A percentile compares a stretch with the other conserved stretches of the same genome.
These are phyloP conservation scores for honey bee (Apis mellifera) DNA, from an alignment of 1,140 invertebrate species.

Conservation along the genomic window Amel_HAv3.1 CM009945.2:4008501-4009000, in stretches of 20 bases:
- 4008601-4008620: no score
- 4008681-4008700: no score
- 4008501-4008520: no score
- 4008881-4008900: conserved; percentile 30
- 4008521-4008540: not conserved
- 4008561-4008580: no score
- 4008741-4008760: not conserved
- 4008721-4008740: no score
- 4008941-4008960: conserved; percentile 44
- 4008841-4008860: conserved; percentile 33
- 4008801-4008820: not conserved
- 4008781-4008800: no score
- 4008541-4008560: no score
- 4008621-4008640: no score
- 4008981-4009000: not conserved
- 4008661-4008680: no score
- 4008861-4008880: conserved; percentile 43
- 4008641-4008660: no score
- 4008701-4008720: no score
- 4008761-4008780: not conserved
- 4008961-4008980: conserved; percentile 11
- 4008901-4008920: not conserved
- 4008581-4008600: no score
- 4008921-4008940: not conserved
- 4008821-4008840: not conserved